Evolutionary conservation across 2,113 vertebrate species (phyloP).

Genomic region (Glaucomys volans): DNA sequence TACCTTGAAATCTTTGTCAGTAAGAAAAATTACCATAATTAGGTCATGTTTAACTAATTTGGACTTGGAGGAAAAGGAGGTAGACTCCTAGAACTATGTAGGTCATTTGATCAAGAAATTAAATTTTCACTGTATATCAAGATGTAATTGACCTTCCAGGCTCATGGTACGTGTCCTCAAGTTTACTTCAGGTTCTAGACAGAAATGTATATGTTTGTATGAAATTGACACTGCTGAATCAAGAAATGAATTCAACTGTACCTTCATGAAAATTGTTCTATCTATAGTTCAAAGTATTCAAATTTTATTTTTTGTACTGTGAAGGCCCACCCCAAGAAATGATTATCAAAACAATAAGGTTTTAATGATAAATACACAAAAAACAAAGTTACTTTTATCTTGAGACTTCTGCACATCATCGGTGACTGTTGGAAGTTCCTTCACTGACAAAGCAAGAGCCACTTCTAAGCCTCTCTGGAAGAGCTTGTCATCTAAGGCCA

Average conservation of each 20-base stretch:
- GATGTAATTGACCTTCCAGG: not conserved
- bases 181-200: not conserved
- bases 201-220: not conserved
- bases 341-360: not conserved
- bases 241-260: not conserved
- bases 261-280: not conserved
- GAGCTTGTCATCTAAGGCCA: constrained; percentile 90
- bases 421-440: constrained; percentile 71
- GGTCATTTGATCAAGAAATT: not conserved
- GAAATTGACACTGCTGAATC: not conserved
- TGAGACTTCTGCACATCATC: constrained; percentile 75
- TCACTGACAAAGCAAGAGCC: constrained; percentile 91
- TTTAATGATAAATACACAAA: not conserved
- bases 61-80: not conserved
- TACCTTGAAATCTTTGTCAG: not conserved
- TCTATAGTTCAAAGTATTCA: not conserved
- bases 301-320: not conserved
- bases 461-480: constrained; percentile 92
- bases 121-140: not conserved
- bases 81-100: not conserved
- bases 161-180: not conserved
- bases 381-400: constrained; percentile 80
- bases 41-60: not conserved
- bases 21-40: not conserved
- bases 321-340: constrained; percentile 7